Evolutionary conservation across 23 tunicate species (phyloP), one percentile per base, ranked within the genome.

Genomic region (Ascidia mentula): DNA sequence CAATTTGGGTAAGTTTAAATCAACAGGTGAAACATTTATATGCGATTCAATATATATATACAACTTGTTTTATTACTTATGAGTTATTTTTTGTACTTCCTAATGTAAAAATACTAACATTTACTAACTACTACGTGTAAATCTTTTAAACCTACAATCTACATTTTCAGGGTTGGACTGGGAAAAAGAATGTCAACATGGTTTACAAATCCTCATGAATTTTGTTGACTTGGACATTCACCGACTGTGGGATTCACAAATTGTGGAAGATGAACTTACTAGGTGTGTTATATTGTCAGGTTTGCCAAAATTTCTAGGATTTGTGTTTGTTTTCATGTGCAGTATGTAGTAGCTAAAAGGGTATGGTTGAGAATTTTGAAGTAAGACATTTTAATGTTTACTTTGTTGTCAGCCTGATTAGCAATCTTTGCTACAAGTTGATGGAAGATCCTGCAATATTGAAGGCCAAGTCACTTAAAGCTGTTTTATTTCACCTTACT

Each of bases 171-270:
- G 85, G 2, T 75, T 87, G 35, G 72, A 81, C 22, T 90, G 96
- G 96, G 88, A 78, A 38, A 59, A 74, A 37, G 89, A 90, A 72
- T 90, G 96, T 81, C 75, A 77, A 75, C 69, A 65, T 30, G 39
- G 79, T 22, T 69, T 90, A 15, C 96, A 88, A 28, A n/a, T 90
- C 18, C 40, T 90, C n/a, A 90, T 90, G 96, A 90, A 79, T 53
- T 80, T 74, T 77, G 86, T 91, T 65, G 97, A 91, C 60, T 59
- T 91, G 74, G 97, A 91, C 69, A 91, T 91, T 42, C 90, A 82
- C 69, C 79, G 90, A 77, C 42, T 91, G 24, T 91, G 90, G 90
- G 72, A 78, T 42, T 71, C 84, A 24, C 91, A 91, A 46, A 40
- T 86, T 18, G 97, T 91, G 6, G 97, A 91, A 36, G 97, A 86